Evolutionary conservation across 1,140 invertebrate species (phyloP).

Genomic region (Trachymyrmex septentrionalis): DNA sequence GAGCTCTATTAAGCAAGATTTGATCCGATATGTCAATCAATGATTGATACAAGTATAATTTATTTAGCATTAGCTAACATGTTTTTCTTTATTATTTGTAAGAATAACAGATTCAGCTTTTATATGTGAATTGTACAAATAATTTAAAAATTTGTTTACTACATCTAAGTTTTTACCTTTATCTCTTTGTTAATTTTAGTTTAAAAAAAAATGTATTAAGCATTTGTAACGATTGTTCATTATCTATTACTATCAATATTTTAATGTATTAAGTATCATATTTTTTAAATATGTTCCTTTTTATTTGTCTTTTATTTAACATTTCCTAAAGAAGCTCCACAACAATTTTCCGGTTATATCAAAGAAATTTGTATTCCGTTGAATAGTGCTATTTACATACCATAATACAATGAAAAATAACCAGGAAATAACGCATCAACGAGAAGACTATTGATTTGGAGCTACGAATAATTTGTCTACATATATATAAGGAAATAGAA

Average conservation of each 20-base stretch:
- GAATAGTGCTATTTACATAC: slow-evolving; percentile 19
- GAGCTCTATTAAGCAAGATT: slow-evolving; percentile 29
- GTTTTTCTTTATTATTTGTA: slow-evolving; percentile 8
- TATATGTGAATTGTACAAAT: neutral
- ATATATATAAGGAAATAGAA: neutral
- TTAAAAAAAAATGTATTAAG: neutral
- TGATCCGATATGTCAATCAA: neutral
- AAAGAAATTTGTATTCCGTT: neutral
- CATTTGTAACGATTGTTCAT: neutral
- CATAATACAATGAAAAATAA: slow-evolving; percentile 23
- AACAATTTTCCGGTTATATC: neutral
- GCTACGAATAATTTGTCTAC: neutral
- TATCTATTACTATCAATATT: neutral
- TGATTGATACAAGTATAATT: neutral
- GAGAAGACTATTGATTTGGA: neutral
- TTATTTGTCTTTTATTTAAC: neutral
- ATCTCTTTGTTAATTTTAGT: neutral
- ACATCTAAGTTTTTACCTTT: neutral
- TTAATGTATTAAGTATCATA: neutral
- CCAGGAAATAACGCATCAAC: neutral
- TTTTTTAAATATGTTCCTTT: neutral
- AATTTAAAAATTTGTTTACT: neutral
- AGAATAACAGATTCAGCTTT: neutral
- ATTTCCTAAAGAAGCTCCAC: neutral
- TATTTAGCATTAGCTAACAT: neutral